These are phyloP conservation scores for Leguminivora glycinivorella DNA, from an alignment of 1,140 invertebrate species.

Conservation along the genomic window DNA sequence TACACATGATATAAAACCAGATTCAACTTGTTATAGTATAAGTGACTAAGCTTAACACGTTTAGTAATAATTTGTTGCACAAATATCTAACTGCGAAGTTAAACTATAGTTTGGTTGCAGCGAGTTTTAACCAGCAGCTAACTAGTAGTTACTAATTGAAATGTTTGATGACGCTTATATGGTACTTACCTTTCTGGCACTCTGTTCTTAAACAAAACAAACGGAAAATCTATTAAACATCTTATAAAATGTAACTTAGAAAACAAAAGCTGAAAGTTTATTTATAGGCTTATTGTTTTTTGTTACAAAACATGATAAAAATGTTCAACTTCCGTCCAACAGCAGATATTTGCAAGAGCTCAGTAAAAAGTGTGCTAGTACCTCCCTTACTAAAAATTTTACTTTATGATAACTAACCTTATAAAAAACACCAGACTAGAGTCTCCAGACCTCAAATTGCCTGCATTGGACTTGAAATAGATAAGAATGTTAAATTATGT, in stretches of 20 bases:
- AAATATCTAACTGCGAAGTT: constrained; percentile 13
- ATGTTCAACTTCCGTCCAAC: too few species aligned
- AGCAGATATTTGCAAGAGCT: too few species aligned
- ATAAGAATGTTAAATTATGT: neutral
- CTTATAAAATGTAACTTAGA: too few species aligned
- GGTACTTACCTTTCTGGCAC: constrained; percentile 7
- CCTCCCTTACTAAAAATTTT: too few species aligned
- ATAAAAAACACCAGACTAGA: too few species aligned
- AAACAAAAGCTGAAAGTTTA: too few species aligned
- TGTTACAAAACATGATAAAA: too few species aligned
- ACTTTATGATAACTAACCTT: too few species aligned
- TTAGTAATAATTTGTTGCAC: neutral
- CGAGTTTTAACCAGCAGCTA: neutral
- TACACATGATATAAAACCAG: too few species aligned
- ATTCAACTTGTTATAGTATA: neutral
- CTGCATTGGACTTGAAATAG: neutral
- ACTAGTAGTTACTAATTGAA: constrained; percentile 5
- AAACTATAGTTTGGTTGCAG: neutral
- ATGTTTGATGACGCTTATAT: constrained; percentile 19
- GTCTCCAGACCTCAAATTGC: too few species aligned
- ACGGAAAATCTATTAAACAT: neutral
- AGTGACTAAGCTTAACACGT: neutral
- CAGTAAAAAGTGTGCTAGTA: too few species aligned
- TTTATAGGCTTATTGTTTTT: too few species aligned
- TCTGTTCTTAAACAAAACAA: neutral